Conservation (phyloP, 2,113 vertebrate species). For the Vireo altiloquus region DNA sequence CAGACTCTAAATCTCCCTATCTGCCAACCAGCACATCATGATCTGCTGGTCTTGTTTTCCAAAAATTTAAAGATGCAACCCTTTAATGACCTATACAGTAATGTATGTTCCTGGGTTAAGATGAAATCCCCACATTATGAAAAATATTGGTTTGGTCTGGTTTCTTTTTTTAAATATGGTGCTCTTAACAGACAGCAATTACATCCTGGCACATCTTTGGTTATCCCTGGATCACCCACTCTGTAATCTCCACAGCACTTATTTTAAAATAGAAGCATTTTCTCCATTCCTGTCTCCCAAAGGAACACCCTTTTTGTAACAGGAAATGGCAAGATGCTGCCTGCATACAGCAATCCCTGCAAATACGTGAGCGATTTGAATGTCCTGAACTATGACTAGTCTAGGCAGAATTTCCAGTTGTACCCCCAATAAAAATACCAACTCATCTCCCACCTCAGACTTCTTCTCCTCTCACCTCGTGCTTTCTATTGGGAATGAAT, state of each 20-base stretch:
- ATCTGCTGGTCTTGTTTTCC: neutral
- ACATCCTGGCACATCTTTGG: neutral
- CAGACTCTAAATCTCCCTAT: neutral
- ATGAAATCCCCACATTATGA: neutral
- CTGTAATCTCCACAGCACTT: neutral
- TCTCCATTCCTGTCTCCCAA: neutral
- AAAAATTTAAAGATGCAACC: neutral
- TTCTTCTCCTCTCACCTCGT: neutral
- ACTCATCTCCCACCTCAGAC: neutral
- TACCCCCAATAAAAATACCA: neutral
- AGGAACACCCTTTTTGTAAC: neutral
- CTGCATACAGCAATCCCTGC: neutral
- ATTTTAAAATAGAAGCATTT: neutral
- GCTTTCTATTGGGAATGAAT: neutral
- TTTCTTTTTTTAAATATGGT: neutral
- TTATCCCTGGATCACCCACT: neutral
- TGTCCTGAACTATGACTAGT: neutral
- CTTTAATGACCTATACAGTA: neutral
- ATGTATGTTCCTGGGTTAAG: neutral
- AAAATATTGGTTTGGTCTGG: neutral
- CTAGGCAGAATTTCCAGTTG: neutral
- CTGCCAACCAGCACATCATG: neutral
- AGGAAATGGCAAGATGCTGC: neutral
- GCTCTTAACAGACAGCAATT: neutral
- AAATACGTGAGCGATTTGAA: neutral